Evolutionary conservation across 2,113 vertebrate species (phyloP), one percentile per base, ranked within the genome.

Genomic region (Manacus vitellinus): DNA sequence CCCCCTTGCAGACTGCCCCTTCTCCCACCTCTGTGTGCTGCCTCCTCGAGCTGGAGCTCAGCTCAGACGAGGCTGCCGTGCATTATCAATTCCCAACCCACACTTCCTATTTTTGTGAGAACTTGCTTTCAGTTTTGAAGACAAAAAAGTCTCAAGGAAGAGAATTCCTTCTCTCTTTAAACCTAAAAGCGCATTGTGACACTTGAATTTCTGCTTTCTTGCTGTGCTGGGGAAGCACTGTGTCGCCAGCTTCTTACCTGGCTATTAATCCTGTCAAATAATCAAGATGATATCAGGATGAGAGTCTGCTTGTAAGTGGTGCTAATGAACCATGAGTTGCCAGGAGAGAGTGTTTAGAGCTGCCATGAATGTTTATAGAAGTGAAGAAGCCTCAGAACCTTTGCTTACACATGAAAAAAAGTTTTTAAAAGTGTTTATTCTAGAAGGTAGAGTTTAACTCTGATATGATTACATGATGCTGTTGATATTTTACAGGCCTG

Each of bases 361-460:
- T 74, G 39, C 54, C 49, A 33, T 27, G 68, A 43, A 65, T 92
- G 92, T 95, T 96, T 97, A 94, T 41, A 87, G 56, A 94, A 93
- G 30, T 66, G 68, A 92, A 93, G 80, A 92, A 88, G 68, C 65
- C 80, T 65, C 51, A 70, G 68, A 89, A 95, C 63, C 90, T 91
- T 85, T 85, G 92, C 71, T 95, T 95, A 94, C 73, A 94, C 1
- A 5, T 41, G 13, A 88, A 86, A 91, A 75, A 70, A 30, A 4
- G 2, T 14, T 63, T 33, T 37, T 0, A 31, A 16, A 84, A 75
- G 12, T 95, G 95, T 97, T 96, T 96, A 96, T 92, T 87, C 88
- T 72, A 75, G 80, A 89, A 92, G 72, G 41, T 68, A 77, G 61
- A 61, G 47, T 87, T 94, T 71, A 93, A 67, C 44, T 93, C 55